Base-by-base conservation (phyloP, 2,888 invertebrate species). In the Phasia obesa region DNA sequence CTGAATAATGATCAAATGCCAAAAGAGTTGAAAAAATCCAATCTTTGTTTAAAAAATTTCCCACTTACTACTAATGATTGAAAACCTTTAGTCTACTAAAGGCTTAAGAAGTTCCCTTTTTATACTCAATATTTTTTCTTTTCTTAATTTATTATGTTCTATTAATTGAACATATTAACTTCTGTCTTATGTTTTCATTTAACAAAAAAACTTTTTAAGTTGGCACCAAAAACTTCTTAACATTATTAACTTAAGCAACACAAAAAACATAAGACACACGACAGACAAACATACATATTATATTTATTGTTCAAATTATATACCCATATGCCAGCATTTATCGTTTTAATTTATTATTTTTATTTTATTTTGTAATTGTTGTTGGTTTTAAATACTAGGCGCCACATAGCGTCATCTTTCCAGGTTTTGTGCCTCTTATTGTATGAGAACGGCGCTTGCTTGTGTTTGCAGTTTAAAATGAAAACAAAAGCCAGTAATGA, bases 341-440 rank as follows among this genome's bases (percentile, higher is more conserved):
- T 38, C 57, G 31, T 19, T 49, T 21, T 59, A n/a, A 23, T 47
- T 59, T 21, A 31, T 69, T 27, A 47, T 47, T 35, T 74, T 17
- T 35, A 21, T 76, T 13, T 62, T 49, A 25, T 71, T 59, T 47
- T 47, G 7, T 47, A 13, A 47, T 47, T 47, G 44, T 47, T 17
- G 17, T 17, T 47, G 44, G 25, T 2, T 25, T 73, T 71, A 60
- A 80, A 64, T 62, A 64, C 19, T 42, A 82, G 81, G 81, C 81
- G 81, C 81, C 81, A 82, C 64, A 62, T 23, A 82, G 73, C 81
- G 73, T 82, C 81, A 77, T 57, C 81, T 82, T 81, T 64, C 71
- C 51, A 67, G 73, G 67, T 77, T 81, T 82, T 82, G 60, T 69
- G 81, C 67, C 73, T 82, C 73, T 69, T 62, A 35, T 44, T 59